Evolutionary conservation across 2,797 vertebrate species (phyloP), one percentile per base, ranked within the genome.

Genomic region (Helicolenus hilgendorfi): DNA sequence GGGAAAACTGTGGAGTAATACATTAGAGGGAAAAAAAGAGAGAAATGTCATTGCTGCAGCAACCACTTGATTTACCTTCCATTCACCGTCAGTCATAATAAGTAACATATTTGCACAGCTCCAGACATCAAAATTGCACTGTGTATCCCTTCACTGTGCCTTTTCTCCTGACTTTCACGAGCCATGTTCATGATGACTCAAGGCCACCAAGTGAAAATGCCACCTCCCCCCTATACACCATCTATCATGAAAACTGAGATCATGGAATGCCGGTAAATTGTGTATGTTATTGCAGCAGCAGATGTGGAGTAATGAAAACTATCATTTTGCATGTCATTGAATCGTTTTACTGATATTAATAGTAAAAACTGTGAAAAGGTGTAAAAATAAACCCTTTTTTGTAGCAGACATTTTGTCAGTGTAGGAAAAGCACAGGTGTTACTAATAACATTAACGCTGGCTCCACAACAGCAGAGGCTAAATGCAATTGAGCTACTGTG

Each of bases 131-230:
- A 74, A 71, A 72, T 81, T 82, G 53, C 9, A 20, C 60, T 10
- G 64, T 63, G 45, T 69, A 35, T 68, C 55, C 10, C 33, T 58
- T 84, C 55, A 55, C 26, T 13, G 8, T 45, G 62, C 59, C 72
- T 88, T 72, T 84, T n/a, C 64, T 67, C 36, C 36, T 79, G 86
- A 88, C 88, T 87, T 75, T 75, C 76, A 24, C 31, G 59, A 77
- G 68, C 71, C 35, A 63, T 71, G 56, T 70, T 86, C 33, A 67
- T 72, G 7, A 38, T 55, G 64, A 76, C 26, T 79, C 59, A 75
- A 69, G 59, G 58, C 59, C 85, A 83, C 49, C 11, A 0, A 77
- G 70, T 65, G 72, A 77, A 79, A 77, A 86, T 58, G 24, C 31
- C 74, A 20, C 1, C 20, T 73, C 7, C 22, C 31, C 15, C 49